Conservation (phyloP, 1,140 invertebrate genomes). For the Lamellibrachia luymesi region DNA sequence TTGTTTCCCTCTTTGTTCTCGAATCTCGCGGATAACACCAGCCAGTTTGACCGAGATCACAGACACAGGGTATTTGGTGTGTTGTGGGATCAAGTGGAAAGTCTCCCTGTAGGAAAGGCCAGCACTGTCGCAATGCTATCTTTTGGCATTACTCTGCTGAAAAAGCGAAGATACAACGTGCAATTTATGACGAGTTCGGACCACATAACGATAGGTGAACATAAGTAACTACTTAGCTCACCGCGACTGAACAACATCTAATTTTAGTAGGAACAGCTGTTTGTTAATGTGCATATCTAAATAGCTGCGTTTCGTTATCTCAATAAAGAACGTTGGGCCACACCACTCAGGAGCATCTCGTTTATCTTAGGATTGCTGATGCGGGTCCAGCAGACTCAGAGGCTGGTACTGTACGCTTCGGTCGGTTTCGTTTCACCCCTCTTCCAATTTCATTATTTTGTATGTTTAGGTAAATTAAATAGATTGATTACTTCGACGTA, state of each 20-base stretch:
- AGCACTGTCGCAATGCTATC: background rate
- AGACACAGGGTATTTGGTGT: background rate
- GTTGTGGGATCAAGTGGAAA: background rate
- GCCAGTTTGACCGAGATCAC: background rate
- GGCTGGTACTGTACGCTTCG: background rate
- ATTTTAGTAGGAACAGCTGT: background rate
- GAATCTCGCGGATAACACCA: background rate
- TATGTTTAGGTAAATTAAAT: background rate
- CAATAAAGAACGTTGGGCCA: background rate
- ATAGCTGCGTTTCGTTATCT: background rate
- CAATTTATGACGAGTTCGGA: background rate
- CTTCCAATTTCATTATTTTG: background rate
- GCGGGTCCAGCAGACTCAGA: background rate
- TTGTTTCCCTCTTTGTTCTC: background rate
- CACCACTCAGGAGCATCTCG: background rate
- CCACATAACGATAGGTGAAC: background rate
- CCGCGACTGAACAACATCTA: background rate
- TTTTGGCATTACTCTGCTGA: background rate
- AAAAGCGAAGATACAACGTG: background rate
- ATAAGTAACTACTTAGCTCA: background rate
- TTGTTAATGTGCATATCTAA: constrained; percentile 1
- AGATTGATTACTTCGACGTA: background rate
- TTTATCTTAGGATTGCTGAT: background rate
- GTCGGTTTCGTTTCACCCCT: background rate
- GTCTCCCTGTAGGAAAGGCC: background rate